Evolutionary conservation across 2,113 vertebrate species (phyloP), one percentile per base, ranked within the genome.

Genomic region (Zonotrichia leucophrys): DNA sequence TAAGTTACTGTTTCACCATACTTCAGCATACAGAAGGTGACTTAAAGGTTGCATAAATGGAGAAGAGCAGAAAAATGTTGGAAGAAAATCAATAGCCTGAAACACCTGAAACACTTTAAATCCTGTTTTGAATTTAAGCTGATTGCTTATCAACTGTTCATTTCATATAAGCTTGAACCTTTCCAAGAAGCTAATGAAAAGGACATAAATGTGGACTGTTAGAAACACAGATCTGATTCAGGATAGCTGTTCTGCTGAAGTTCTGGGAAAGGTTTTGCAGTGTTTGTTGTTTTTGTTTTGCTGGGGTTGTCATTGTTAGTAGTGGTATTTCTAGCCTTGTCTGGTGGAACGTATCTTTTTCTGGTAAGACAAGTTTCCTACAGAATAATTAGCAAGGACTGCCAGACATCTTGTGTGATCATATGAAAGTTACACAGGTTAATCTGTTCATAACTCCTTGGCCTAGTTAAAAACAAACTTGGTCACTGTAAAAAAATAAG

Each of bases 221-320:
- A 7, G 25, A 42, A 39, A 3, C 2, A 28, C 2, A 31, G 31
- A 35, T n/a, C 10, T 55, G 20, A 46, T 42, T 79, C 23, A 33
- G 7, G 4, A 35, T 31, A 17, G n/a, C 2, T 68, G 12, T 39
- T 68, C 14, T 50, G 20, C 9, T 66, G 33, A 82, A 68, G 10
- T 23, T 77, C 35, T 50, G 15, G 21, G 33, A 72, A 59, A 67
- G 9, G 4, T 49, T 74, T 66, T 8, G 11, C 0, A 0, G 3
- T 22, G 15, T 12, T 47, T 46, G 41, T 24, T 46, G 8, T 23
- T 81, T 14, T 16, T 60, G 13, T 56, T 87, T 63, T 72, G 12
- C 8, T 50, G 17, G 18, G 11, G 7, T 49, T 30, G 2, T 24
- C 41, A 47, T 10, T 58, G 49, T 4, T n/a, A 28, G 13, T 41